phyloP scores from a whole-genome alignment of 2,113 vertebrate genomes.

The Felis chaus region DNA sequence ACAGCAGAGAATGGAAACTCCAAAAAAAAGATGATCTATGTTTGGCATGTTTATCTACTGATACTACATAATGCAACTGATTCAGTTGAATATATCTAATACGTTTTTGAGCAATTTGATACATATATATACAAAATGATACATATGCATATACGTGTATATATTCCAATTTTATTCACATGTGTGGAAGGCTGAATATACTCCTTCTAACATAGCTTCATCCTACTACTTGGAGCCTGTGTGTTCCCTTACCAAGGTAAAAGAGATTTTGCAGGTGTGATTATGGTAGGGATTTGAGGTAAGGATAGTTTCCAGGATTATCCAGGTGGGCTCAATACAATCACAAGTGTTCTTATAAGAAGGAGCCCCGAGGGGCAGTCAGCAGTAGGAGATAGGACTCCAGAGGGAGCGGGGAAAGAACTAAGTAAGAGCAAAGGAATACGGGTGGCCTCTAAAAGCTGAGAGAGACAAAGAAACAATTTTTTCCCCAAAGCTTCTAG shows the following conservation, averaged over 20 bases:
- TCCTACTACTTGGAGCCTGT: not conserved
- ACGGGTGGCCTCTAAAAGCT: not conserved
- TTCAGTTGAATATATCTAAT: not conserved
- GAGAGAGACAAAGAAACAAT: not conserved
- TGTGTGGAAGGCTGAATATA: not conserved
- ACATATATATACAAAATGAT: not conserved
- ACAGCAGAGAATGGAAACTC: not conserved
- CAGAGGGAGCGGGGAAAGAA: not conserved
- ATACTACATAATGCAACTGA: not conserved
- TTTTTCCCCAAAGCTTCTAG: not conserved
- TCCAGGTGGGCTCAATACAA: not conserved
- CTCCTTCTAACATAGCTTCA: not conserved
- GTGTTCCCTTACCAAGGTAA: not conserved
- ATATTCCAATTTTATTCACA: not conserved
- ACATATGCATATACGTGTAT: not conserved
- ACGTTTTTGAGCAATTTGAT: not conserved
- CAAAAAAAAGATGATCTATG: not conserved
- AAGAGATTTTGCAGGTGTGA: not conserved
- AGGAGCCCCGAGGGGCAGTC: rapidly evolving
- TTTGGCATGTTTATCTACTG: not conserved
- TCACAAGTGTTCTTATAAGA: not conserved
- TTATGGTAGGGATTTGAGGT: not conserved
- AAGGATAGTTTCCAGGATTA: not conserved
- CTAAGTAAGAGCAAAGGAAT: not conserved
- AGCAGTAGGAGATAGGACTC: not conserved